phyloP scores from a whole-genome alignment of 1,140 invertebrate genomes.

The Cyrtorhinus lividipennis region DNA sequence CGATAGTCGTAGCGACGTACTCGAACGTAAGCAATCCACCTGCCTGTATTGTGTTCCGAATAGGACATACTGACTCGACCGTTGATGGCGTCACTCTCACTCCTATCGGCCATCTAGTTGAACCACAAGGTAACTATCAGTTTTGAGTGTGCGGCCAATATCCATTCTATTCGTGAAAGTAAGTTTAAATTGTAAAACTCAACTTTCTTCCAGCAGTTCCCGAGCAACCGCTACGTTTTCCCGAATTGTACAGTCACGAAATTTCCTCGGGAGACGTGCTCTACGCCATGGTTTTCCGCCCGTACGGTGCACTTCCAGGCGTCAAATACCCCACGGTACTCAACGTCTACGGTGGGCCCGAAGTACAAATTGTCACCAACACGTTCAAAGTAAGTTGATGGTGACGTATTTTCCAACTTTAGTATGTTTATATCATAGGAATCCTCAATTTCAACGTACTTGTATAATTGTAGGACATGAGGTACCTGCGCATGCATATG shows the following conservation, averaged over 20 bases:
- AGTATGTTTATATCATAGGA: too few species aligned
- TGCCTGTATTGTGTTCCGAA: slow-evolving; percentile 61
- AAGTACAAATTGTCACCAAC: slow-evolving; percentile 94
- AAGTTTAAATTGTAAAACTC: background rate
- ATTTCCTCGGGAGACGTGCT: slow-evolving; percentile 57
- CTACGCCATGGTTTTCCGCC: slow-evolving; percentile 87
- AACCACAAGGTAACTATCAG: slow-evolving; percentile 41
- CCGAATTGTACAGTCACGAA: slow-evolving; percentile 57
- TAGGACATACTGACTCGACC: slow-evolving; percentile 45
- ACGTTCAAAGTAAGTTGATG: slow-evolving; percentile 61
- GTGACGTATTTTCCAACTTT: background rate
- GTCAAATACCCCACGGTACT: slow-evolving; percentile 85
- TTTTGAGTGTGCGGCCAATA: background rate
- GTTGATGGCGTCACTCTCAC: slow-evolving; percentile 49
- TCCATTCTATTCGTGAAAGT: background rate
- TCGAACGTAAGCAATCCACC: slow-evolving; percentile 74
- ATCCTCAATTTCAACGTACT: too few species aligned
- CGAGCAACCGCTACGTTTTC: slow-evolving; percentile 44
- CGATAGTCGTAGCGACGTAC: slow-evolving; percentile 72
- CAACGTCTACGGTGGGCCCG: slow-evolving; percentile 94
- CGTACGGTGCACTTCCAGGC: slow-evolving; percentile 56
- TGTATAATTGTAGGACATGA: slow-evolving; percentile 48
- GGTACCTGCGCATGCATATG: slow-evolving; percentile 87
- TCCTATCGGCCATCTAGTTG: slow-evolving; percentile 51
- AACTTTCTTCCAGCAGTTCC: slow-evolving; percentile 27